phyloP scores from a whole-genome alignment of 2,113 vertebrate species.

The Pachycephala philippinensis region DNA sequence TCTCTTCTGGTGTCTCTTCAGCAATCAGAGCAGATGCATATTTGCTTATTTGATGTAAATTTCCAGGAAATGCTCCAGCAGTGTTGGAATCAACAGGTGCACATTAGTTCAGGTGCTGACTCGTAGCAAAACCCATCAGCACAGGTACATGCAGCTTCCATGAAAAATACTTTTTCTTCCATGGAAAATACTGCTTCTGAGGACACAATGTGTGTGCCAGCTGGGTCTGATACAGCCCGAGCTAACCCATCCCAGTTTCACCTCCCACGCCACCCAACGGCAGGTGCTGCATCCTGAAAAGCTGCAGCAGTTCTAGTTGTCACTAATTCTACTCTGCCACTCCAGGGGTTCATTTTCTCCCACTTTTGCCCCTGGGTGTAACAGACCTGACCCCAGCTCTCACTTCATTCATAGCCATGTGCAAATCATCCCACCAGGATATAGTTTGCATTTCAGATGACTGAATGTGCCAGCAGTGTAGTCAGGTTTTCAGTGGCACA shows the following conservation, averaged over 20 bases:
- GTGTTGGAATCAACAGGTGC: not conserved
- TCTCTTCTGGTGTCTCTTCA: not conserved
- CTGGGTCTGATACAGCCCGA: not conserved
- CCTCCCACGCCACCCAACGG: rapidly evolving
- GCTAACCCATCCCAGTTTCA: not conserved
- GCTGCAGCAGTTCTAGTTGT: not conserved
- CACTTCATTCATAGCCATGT: not conserved
- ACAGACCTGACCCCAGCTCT: not conserved
- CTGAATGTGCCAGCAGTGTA: not conserved
- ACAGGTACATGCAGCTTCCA: not conserved
- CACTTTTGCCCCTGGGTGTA: not conserved
- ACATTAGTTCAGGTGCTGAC: not conserved
- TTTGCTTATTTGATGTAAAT: rapidly evolving
- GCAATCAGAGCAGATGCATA: not conserved
- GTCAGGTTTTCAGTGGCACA: not conserved
- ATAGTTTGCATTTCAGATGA: not conserved
- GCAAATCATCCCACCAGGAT: not conserved
- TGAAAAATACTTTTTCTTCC: too few species aligned
- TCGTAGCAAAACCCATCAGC: not conserved
- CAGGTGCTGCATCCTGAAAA: not conserved
- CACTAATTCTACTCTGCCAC: not conserved
- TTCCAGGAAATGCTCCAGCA: not conserved
- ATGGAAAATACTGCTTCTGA: not conserved
- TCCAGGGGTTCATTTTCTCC: not conserved
- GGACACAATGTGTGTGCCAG: not conserved